Evolutionary conservation across 2,797 vertebrate genomes (phyloP), one percentile per base, ranked within the genome.

Genomic region (Notolabrus celidotus): DNA sequence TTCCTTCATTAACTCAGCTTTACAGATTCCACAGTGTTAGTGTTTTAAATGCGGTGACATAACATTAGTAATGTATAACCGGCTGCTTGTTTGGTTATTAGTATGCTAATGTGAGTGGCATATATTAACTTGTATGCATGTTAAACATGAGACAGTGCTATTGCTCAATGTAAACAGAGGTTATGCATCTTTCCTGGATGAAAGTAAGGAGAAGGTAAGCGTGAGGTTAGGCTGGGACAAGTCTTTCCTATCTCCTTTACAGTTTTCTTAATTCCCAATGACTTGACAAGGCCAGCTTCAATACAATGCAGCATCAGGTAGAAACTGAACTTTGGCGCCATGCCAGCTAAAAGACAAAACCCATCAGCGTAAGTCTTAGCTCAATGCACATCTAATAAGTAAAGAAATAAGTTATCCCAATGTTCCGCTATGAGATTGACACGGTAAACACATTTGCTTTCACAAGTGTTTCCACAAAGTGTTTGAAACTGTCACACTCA

Each of bases 241-340:
- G 49, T 69, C 47, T 67, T 31, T 31, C 31, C n/a, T 6, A 31
- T 31, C 29, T 31, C 77, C 10, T 36, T 36, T 12, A 12, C 34
- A 1, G 10, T 36, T 36, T 12, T 36, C 17, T 10, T n/a, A 2
- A 42, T 8, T 42, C 6, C n/a, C 1, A 42, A 42, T n/a, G 17
- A n/a, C 41, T 42, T 19, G 17, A n/a, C 38, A 41, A 41, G 38
- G 38, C 4, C 2, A 42, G n/a, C 41, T 19, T 16, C 19, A 17
- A 19, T 15, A 41, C 38, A 7, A 41, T 8, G 8, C 82, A 90
- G 78, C 86, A 87, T 86, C 84, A 89, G 81, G 87, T 92, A 57
- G 79, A 93, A 92, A 91, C 92, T 23, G 67, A 59, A 50, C 50
- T 73, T 41, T 60, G 4, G 56, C 59, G 34, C 38, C 23, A 33